These are phyloP conservation scores for Philantomba maxwellii DNA, from an alignment of 2,113 vertebrate species.

Conservation along the genomic window DNA sequence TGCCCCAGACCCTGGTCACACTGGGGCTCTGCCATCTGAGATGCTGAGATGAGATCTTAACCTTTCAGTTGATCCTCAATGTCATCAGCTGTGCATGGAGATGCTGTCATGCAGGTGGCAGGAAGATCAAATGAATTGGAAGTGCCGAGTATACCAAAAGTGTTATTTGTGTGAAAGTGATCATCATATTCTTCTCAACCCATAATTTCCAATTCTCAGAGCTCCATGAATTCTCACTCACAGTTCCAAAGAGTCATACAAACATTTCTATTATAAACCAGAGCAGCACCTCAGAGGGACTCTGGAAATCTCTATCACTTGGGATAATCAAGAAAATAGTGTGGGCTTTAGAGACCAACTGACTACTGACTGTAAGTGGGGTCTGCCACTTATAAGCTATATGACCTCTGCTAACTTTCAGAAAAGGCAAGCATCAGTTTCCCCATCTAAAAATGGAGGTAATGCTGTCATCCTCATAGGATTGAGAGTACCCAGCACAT, in stretches of 20 bases:
- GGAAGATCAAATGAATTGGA: background rate
- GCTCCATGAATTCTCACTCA: background rate
- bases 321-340: background rate
- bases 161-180: background rate
- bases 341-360: background rate
- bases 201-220: background rate
- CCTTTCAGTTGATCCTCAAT: background rate
- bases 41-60: background rate
- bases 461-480: background rate
- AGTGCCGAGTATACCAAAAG: background rate
- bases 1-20: accelerated
- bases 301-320: background rate
- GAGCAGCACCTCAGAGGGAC: background rate
- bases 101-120: background rate
- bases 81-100: background rate
- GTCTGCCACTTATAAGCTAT: background rate
- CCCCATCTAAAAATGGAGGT: background rate
- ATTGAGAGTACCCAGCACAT: background rate
- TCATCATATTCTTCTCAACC: background rate
- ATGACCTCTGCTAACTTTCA: background rate
- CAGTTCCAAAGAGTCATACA: background rate
- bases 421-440: background rate
- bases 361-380: background rate
- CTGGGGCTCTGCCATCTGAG: background rate
- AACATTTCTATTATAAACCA: background rate